Evolutionary conservation across 1,140 invertebrate genomes (phyloP), one percentile per base, ranked within the genome.

Genomic region (Plodia interpunctella): DNA sequence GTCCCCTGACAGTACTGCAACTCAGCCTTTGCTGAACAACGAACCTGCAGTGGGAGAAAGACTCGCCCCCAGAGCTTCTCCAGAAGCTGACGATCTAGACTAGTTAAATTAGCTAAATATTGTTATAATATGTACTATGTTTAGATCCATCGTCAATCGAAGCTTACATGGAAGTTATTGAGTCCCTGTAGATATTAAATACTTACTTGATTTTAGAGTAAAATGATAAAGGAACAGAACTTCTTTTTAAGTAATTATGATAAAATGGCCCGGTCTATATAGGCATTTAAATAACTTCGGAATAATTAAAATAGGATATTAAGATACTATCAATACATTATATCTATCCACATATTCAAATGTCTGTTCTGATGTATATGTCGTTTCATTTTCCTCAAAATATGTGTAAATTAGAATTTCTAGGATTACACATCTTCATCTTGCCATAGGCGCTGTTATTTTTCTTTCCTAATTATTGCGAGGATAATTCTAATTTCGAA

Each of bases 31-130:
- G 21, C 19, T 60, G 17, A 15, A 18, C 17, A 56, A 15, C 44
- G 53, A 55, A 1, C 25, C 28, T 1, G 56, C 55, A n/a, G 52
- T 17, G 20, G 65, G 60, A 32, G 70, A 38, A 73, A 78, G 56
- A 73, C 74, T 25, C 21, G 21, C 21, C 6, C 21, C 21, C 21
- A 25, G 9, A 76, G 74, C 75, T 44, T 75, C 70, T 20, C 75
- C 78, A 1, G 82, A 85, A 64, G 69, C 75, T 66, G 82, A 76
- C 49, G 78, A 83, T 35, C 59, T 81, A 78, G 78, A 86, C 62
- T 83, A 85, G 63, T 56, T 53, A 13, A 53, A 20, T 20, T 53
- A 57, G 38, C 59, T 58, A 55, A 56, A 66, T 68, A 64, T 59
- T 62, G 44, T 62, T 30, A 62, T 61, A 49, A n/a, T 54, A 60